Conservation (phyloP, 1,140 invertebrate species). For the Drosophila novamexicana region DNA sequence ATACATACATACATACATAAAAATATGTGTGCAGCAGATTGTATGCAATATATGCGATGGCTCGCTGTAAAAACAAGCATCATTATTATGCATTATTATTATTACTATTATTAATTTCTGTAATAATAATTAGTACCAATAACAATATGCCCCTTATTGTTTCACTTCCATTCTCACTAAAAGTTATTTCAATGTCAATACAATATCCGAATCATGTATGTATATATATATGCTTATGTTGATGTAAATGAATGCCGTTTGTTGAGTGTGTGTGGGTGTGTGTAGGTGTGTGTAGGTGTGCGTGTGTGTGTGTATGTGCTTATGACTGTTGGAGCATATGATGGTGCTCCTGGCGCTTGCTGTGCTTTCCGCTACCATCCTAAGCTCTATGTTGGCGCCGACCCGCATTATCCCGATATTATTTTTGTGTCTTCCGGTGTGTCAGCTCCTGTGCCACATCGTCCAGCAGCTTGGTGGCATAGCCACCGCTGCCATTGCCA, state of each 20-base stretch:
- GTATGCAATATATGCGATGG: background rate
- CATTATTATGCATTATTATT: slow-evolving; percentile 16
- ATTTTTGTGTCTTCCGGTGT: slow-evolving; percentile 79
- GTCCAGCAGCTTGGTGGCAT: slow-evolving; percentile 64
- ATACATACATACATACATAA: slow-evolving; percentile 35
- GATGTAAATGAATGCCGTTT: slow-evolving; percentile 34
- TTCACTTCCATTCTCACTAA: slow-evolving; percentile 13
- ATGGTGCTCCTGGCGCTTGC: slow-evolving; percentile 44
- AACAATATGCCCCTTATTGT: slow-evolving; percentile 42
- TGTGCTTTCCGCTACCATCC: slow-evolving; percentile 25
- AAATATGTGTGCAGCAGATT: slow-evolving; percentile 30
- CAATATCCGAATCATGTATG: slow-evolving; percentile 22
- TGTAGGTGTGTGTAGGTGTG: slow-evolving; percentile 1
- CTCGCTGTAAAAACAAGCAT: slow-evolving; percentile 11
- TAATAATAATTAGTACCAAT: slow-evolving; percentile 47
- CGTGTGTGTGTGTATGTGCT: slow-evolving; percentile 42
- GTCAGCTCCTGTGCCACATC: slow-evolving; percentile 74
- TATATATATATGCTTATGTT: slow-evolving; percentile 10
- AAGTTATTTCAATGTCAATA: slow-evolving; percentile 30
- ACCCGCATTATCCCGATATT: slow-evolving; percentile 71
- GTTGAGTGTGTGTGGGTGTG: slow-evolving; percentile 19
- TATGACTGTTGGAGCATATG: slow-evolving; percentile 66
- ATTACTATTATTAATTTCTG: slow-evolving; percentile 18
- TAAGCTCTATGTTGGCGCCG: slow-evolving; percentile 71
- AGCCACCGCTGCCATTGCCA: slow-evolving; percentile 51